A percentile compares a stretch with the other conserved stretches of the same genome.
Conservation (phyloP, 2,113 vertebrate species). For the Cinclus mexicanus region DNA sequence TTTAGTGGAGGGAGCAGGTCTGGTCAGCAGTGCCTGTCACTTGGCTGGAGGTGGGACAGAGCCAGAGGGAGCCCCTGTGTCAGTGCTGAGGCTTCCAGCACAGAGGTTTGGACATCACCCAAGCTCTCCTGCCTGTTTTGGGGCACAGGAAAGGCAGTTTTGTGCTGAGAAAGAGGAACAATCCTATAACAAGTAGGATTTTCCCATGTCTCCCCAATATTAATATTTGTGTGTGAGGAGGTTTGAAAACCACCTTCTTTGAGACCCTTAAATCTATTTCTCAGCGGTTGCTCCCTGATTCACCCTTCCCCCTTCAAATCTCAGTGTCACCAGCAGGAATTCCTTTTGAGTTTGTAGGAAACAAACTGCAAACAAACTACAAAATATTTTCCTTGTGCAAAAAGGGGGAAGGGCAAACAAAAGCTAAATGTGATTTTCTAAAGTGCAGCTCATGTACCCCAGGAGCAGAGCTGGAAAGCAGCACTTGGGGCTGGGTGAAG, state of each 20-base stretch:
- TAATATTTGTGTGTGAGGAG: not conserved
- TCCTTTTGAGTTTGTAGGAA: not conserved
- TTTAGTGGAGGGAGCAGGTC: not conserved
- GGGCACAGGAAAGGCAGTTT: not conserved
- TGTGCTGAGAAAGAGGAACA: not conserved
- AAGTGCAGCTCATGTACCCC: not conserved
- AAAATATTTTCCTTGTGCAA: slow-evolving; percentile 1
- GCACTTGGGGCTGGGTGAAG: not conserved
- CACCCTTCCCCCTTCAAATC: not conserved
- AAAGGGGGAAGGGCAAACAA: not conserved
- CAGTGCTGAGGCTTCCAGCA: not conserved
- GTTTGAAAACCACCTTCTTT: not conserved
- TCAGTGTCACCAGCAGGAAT: not conserved
- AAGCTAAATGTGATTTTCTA: not conserved
- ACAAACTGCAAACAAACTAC: not conserved
- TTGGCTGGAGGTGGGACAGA: not conserved
- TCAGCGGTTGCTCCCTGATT: not conserved
- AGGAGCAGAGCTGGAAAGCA: not conserved
- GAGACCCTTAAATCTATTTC: not conserved
- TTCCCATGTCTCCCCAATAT: not conserved
- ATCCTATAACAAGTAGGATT: not conserved
- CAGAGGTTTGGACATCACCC: not conserved
- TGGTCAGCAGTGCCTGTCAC: not conserved
- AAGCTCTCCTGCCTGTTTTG: not conserved
- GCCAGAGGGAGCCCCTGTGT: not conserved